Evolutionary conservation across 2,888 invertebrate species (phyloP), one percentile per base, ranked within the genome.

Genomic region (Acleris cristana): DNA sequence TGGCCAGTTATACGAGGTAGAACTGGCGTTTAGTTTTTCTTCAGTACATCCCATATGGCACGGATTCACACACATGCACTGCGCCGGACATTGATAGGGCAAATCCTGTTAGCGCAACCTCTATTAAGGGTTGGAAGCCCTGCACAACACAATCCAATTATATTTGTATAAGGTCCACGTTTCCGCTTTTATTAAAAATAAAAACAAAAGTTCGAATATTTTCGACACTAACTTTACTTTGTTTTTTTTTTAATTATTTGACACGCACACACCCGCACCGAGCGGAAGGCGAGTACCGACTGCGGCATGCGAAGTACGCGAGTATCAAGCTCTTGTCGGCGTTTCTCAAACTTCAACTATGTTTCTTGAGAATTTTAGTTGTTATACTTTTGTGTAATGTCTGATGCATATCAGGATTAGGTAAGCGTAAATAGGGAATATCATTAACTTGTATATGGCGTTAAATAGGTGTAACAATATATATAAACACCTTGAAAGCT

Each of bases 281-380:
- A 70, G 64, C 73, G 79, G 71, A 73, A 65, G 78, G 75, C 79
- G 73, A 78, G 76, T 77, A 78, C 79, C 74, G 83, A 88, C 80
- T 79, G 78, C 81, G 83, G 82, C 79, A 63, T 54, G 77, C 77
- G 71, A 73, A 73, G 74, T 72, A 70, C 74, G 81, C 84, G 84
- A 85, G 84, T 81, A 78, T 76, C 79, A 77, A 78, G 81, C 80
- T 80, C 77, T 80, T 76, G 73, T 73, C 77, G 79, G 72, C 73
- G 88, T 60, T 76, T 82, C 88, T 86, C 86, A 89, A 90, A 82
- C 80, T 82, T 16, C 57, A 44, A 44, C 12, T 48, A 8, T 19
- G 30, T 30, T 18, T n/a, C 34, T 55, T 55, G 19, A 55, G 18
- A 55, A 30, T 12, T 54, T 34, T 55, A 34, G 12, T 18, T 2